Conservation (phyloP, 2,888 invertebrate species). For the Pheosia tremula region DNA sequence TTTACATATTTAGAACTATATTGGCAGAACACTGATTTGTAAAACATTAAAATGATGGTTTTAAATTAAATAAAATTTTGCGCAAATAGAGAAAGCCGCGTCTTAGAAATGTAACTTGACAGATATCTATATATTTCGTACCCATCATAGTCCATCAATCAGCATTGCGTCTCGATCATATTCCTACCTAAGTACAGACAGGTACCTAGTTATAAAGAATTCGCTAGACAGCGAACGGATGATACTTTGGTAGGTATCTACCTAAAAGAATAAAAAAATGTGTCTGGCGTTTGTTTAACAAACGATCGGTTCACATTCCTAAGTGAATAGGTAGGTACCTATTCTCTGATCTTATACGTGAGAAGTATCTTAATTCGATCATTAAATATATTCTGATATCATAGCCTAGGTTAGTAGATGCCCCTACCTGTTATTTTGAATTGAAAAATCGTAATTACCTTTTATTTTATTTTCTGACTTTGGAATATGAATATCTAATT, state of each 20-base stretch:
- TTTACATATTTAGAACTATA: too few relatives aligned
- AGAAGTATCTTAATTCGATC: neutral
- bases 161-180: neutral
- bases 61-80: too few relatives aligned
- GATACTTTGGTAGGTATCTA: neutral
- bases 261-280: neutral
- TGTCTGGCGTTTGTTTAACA: conserved; percentile 1
- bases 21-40: too few relatives aligned
- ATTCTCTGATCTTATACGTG: neutral
- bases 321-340: neutral
- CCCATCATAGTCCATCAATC: too few relatives aligned
- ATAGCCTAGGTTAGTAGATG: neutral
- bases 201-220: neutral
- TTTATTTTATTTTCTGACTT: too few relatives aligned
- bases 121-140: too few relatives aligned
- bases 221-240: neutral
- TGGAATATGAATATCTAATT: too few relatives aligned
- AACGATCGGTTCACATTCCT: neutral
- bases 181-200: neutral
- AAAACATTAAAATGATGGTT: too few relatives aligned
- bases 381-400: neutral
- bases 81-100: too few relatives aligned
- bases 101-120: too few relatives aligned
- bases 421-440: too few relatives aligned
- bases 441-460: too few relatives aligned